Percentiles rank a stretch among this genome's conserved stretches.
phyloP scores from a whole-genome alignment of 2,888 invertebrate species.

The Epsilonema sp. region DNA sequence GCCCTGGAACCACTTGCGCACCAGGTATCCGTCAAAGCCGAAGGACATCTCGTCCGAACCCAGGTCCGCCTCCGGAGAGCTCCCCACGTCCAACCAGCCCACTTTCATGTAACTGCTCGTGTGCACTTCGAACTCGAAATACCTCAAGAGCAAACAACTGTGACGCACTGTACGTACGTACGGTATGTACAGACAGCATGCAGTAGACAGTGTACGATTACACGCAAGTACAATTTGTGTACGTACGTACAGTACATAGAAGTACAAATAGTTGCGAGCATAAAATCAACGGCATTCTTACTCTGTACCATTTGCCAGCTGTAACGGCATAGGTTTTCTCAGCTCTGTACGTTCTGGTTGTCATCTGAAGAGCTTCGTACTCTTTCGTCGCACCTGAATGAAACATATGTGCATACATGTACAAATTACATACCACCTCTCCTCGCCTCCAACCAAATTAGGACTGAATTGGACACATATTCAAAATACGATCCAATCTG shows the following conservation, averaged over 20 bases:
- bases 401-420: background rate
- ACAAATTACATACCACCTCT: background rate
- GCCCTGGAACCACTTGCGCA: slow-evolving; percentile 71
- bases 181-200: too few relatives aligned
- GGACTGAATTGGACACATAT: too few relatives aligned
- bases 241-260: slow-evolving; percentile 4
- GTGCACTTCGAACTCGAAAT: slow-evolving; percentile 92
- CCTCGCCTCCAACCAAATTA: too few relatives aligned
- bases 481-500: too few relatives aligned
- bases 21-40: slow-evolving; percentile 81
- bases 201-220: too few relatives aligned
- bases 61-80: slow-evolving; percentile 67
- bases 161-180: too few relatives aligned
- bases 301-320: slow-evolving; percentile 70
- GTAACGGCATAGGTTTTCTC: slow-evolving; percentile 88
- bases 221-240: background rate
- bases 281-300: slow-evolving; percentile 15
- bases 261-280: background rate
- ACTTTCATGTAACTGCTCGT: slow-evolving; percentile 90
- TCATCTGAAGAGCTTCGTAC: slow-evolving; percentile 33
- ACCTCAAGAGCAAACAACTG: too few relatives aligned
- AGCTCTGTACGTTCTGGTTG: slow-evolving; percentile 77
- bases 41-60: slow-evolving; percentile 91
- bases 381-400: slow-evolving; percentile 22
- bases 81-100: slow-evolving; percentile 85